phyloP scores from a whole-genome alignment of 2,113 vertebrate species.

The Actenoides lindsayi region DNA sequence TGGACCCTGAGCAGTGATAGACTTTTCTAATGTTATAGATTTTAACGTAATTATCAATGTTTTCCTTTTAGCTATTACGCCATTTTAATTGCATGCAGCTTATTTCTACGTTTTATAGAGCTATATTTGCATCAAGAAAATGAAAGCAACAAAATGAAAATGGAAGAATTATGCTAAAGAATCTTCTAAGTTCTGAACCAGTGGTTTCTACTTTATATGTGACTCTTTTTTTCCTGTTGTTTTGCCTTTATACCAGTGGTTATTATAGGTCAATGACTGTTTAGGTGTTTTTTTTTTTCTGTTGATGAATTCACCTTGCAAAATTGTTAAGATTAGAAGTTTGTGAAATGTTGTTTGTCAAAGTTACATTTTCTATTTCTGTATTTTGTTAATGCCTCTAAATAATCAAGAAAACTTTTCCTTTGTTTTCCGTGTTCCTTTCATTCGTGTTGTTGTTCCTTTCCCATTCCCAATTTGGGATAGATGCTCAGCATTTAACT shows the following conservation, averaged over 20 bases:
- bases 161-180: conserved; percentile 80
- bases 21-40: conserved; percentile 72
- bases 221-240: conserved; percentile 59
- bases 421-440: neutral
- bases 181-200: conserved; percentile 72
- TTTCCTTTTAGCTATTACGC: conserved; percentile 74
- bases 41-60: conserved; percentile 80
- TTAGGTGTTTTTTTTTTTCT: conserved; percentile 46
- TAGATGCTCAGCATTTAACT: accelerated
- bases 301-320: conserved; percentile 30
- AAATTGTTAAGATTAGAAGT: neutral
- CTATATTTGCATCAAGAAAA: conserved; percentile 74
- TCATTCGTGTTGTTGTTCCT: accelerated
- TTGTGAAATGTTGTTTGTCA: neutral
- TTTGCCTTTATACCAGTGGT: conserved; percentile 41
- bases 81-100: conserved; percentile 77
- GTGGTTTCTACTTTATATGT: conserved; percentile 69
- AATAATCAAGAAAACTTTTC: neutral
- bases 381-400: neutral
- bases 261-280: conserved; percentile 3
- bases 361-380: neutral
- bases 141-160: conserved; percentile 75
- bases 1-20: conserved; percentile 50
- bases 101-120: conserved; percentile 76
- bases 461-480: accelerated